Conservation (phyloP, 2,113 vertebrate species). For the Xerus inauris region DNA sequence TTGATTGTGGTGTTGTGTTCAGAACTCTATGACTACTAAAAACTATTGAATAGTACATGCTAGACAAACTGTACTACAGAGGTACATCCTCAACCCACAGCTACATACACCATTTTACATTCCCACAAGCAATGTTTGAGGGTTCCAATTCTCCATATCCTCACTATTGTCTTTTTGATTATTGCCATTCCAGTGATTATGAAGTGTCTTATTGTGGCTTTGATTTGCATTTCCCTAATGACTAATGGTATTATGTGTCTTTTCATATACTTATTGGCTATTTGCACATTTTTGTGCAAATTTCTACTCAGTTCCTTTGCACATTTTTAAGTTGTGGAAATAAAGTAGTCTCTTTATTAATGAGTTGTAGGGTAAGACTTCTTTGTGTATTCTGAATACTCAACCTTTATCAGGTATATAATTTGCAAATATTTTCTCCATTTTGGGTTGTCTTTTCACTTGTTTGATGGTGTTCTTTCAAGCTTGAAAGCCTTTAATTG, state of each 20-base stretch:
- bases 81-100: neutral
- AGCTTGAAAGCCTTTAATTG: conserved; percentile 1
- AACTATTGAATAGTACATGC: neutral
- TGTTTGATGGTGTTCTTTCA: neutral
- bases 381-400: neutral
- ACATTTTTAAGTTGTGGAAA: neutral
- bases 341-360: conserved; percentile 1
- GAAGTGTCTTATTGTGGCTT: neutral
- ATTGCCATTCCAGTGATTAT: neutral
- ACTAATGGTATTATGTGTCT: neutral
- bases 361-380: neutral
- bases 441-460: neutral
- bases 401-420: neutral
- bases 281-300: neutral
- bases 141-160: neutral
- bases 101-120: neutral
- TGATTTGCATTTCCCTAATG: neutral
- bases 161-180: neutral
- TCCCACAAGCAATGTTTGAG: neutral
- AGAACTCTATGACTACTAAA: neutral
- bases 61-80: neutral
- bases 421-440: neutral
- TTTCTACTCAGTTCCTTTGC: neutral
- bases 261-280: neutral
- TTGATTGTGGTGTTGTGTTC: neutral